phyloP scores from a whole-genome alignment of 1,140 invertebrate genomes.

The Heterodera carotae region DNA sequence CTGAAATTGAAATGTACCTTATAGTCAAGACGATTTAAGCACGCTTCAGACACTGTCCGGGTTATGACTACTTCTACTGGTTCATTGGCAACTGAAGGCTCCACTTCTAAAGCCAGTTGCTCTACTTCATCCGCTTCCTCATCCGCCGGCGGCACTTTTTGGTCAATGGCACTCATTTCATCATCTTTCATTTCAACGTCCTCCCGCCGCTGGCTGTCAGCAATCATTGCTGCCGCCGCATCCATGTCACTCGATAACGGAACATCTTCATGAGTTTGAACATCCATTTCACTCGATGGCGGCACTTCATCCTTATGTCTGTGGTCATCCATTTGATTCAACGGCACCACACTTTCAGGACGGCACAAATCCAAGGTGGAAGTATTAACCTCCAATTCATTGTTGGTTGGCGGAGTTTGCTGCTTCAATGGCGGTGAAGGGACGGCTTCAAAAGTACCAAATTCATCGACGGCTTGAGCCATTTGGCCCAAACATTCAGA shows the following conservation, averaged over 20 bases:
- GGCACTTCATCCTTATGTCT: too few species aligned
- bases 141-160: neutral
- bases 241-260: too few species aligned
- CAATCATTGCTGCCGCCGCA: too few species aligned
- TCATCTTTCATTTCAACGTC: too few species aligned
- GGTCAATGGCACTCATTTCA: neutral
- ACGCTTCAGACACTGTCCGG: neutral
- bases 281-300: too few species aligned
- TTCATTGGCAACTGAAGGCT: neutral
- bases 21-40: neutral
- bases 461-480: neutral
- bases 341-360: neutral
- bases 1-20: neutral
- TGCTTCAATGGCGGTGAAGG: neutral
- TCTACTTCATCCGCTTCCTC: neutral
- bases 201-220: too few species aligned
- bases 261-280: too few species aligned
- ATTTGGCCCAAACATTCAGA: too few species aligned
- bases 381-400: too few species aligned
- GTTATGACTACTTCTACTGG: neutral
- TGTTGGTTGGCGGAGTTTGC: neutral
- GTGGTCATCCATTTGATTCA: too few species aligned
- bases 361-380: neutral
- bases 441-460: neutral
- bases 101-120: neutral